Percentiles rank a stretch among this genome's conserved stretches.
These are phyloP conservation scores for Epizoanthus rinbou DNA, from an alignment of 92 coral and sea anemone species.

Conservation along the genomic window DNA sequence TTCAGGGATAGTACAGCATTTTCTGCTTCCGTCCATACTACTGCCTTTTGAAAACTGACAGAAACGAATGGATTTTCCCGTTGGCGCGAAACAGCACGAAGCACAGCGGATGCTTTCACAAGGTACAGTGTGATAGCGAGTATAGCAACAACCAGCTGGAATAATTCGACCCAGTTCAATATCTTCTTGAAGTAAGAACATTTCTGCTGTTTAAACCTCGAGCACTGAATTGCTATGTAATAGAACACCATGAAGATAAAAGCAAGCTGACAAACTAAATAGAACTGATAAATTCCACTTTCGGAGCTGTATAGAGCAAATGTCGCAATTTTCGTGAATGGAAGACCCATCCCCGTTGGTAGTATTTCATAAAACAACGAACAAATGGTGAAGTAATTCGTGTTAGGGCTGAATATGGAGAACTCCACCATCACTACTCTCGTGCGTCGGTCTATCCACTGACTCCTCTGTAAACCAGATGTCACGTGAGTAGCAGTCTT, in stretches of 20 bases:
- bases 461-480: background rate
- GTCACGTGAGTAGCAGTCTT: background rate
- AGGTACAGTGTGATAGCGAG: background rate
- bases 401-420: no score
- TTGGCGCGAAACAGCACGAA: background rate
- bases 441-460: no score
- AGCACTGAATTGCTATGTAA: background rate
- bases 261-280: no score
- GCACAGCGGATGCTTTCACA: background rate
- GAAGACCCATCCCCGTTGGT: no score
- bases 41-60: background rate
- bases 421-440: no score
- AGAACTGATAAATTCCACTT: no score
- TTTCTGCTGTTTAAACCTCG: background rate
- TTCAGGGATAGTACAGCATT: background rate
- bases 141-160: background rate
- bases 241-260: background rate
- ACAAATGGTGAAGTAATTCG: no score
- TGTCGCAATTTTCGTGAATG: no score
- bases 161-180: background rate
- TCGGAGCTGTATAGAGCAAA: no score
- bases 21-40: background rate
- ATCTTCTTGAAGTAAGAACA: background rate
- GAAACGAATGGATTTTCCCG: background rate
- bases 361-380: no score